Conservation (phyloP, 92 coral and sea anemone genomes). For the Parazoanthus swiftii region DNA sequence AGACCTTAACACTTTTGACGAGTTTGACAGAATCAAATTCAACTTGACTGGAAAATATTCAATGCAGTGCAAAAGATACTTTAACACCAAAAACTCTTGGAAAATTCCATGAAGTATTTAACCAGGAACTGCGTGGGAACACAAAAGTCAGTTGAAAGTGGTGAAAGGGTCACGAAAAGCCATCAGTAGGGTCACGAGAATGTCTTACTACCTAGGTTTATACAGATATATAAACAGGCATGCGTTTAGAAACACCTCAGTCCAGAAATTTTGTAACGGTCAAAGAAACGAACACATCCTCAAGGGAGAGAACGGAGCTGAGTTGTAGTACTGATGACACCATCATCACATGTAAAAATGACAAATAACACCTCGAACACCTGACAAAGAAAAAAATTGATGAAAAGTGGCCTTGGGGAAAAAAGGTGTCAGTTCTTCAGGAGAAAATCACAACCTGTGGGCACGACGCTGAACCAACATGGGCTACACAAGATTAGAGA, state of each 20-base stretch:
- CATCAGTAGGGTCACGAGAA: too few species aligned
- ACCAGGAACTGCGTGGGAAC: too few species aligned
- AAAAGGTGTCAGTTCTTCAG: slow-evolving; percentile 23
- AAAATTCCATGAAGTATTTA: too few species aligned
- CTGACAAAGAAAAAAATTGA: slow-evolving; percentile 30
- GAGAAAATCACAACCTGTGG: slow-evolving; percentile 45
- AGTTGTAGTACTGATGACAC: slow-evolving; percentile 21
- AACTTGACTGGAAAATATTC: slow-evolving; percentile 32
- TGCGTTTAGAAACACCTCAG: too few species aligned
- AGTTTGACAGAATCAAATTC: not conserved
- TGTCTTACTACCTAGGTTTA: too few species aligned
- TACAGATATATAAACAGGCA: too few species aligned
- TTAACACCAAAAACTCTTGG: slow-evolving; percentile 26
- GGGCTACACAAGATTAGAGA: slow-evolving; percentile 58
- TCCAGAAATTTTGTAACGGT: too few species aligned
- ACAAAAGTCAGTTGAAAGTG: too few species aligned
- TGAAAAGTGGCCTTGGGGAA: slow-evolving; percentile 4
- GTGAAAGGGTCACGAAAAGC: too few species aligned
- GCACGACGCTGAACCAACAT: slow-evolving; percentile 42
- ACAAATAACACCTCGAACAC: slow-evolving; percentile 53
- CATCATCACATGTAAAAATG: slow-evolving; percentile 48
- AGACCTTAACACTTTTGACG: not conserved
- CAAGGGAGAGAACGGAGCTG: too few species aligned
- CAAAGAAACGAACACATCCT: too few species aligned
- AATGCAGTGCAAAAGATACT: slow-evolving; percentile 16